A percentile compares a stretch with the other conserved stretches of the same genome.
Conservation (phyloP, 2,888 invertebrate genomes). For the Dolichopus griseipennis region DNA sequence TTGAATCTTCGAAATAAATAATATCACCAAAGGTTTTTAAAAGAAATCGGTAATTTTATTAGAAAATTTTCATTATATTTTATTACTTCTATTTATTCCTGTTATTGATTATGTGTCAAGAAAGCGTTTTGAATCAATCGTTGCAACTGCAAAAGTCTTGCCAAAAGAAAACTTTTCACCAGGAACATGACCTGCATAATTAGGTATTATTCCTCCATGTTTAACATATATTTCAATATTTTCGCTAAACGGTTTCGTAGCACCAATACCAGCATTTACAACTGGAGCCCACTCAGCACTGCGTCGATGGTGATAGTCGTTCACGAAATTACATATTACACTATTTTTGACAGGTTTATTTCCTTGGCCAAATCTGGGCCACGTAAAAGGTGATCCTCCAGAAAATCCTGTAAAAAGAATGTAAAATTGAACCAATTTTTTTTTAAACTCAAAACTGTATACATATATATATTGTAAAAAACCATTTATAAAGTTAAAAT, state of each 20-base stretch:
- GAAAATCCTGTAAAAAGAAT: too few relatives aligned
- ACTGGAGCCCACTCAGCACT: slow-evolving; percentile 58
- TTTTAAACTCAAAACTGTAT: too few relatives aligned
- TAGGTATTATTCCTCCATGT: slow-evolving; percentile 64
- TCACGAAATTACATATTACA: slow-evolving; percentile 64
- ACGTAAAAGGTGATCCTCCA: slow-evolving; percentile 30
- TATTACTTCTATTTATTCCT: too few relatives aligned
- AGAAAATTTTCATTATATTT: too few relatives aligned
- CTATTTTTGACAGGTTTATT: slow-evolving; percentile 43
- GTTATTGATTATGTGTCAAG: background rate
- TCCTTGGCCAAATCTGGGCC: slow-evolving; percentile 36
- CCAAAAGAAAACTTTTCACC: slow-evolving; percentile 65
- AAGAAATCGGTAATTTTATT: too few relatives aligned
- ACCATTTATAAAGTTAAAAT: too few relatives aligned
- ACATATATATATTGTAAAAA: too few relatives aligned
- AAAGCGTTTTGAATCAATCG: slow-evolving; percentile 57
- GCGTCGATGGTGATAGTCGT: slow-evolving; percentile 61
- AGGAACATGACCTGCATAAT: slow-evolving; percentile 70
- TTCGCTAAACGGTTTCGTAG: slow-evolving; percentile 25
- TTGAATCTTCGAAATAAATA: too few relatives aligned
- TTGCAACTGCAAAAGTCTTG: slow-evolving; percentile 65
- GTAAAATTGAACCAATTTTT: too few relatives aligned
- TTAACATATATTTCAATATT: slow-evolving; percentile 57
- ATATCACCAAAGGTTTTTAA: too few relatives aligned
- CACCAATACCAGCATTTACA: slow-evolving; percentile 28